These are phyloP conservation scores for Liopterus haemorrhoidalis DNA, from an alignment of 2,888 invertebrate genomes.

Conservation along the genomic window DNA sequence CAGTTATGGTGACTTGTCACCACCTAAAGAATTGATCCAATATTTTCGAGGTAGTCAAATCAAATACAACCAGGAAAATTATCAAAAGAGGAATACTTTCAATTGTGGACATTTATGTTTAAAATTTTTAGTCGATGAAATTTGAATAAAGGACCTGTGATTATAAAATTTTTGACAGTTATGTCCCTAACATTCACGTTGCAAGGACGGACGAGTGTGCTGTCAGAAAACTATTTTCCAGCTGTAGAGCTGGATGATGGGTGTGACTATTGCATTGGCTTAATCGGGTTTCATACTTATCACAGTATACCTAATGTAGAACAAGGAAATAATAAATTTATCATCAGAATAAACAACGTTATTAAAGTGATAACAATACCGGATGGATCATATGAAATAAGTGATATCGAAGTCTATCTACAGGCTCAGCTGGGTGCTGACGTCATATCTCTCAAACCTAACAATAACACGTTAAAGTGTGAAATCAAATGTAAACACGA, in stretches of 20 bases:
- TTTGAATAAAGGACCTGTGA: no score
- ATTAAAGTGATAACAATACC: conserved; percentile 29
- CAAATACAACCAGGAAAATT: no score
- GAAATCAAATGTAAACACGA: no score
- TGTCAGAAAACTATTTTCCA: conserved; percentile 29
- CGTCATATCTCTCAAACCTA: no score
- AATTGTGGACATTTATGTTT: no score
- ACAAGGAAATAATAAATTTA: conserved; percentile 32
- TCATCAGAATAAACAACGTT: no score
- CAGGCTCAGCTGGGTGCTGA: no score
- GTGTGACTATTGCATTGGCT: conserved; percentile 32
- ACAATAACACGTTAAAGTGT: conserved; percentile 33
- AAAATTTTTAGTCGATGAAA: conserved; percentile 24
- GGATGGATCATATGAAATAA: conserved; percentile 35
- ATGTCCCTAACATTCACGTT: conserved; percentile 33
- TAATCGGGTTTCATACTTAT: conserved; percentile 34
- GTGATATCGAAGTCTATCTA: conserved; percentile 31
- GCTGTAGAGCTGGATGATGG: conserved; percentile 26
- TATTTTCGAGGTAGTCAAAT: no score
- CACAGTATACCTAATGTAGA: conserved; percentile 38
- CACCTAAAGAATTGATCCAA: no score
- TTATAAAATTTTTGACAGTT: no score
- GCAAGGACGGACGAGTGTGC: conserved; percentile 28
- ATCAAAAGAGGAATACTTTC: no score
- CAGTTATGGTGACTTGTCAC: no score